phyloP scores from a whole-genome alignment of 2,797 vertebrate species.

The Sebastes glaucus region DNA sequence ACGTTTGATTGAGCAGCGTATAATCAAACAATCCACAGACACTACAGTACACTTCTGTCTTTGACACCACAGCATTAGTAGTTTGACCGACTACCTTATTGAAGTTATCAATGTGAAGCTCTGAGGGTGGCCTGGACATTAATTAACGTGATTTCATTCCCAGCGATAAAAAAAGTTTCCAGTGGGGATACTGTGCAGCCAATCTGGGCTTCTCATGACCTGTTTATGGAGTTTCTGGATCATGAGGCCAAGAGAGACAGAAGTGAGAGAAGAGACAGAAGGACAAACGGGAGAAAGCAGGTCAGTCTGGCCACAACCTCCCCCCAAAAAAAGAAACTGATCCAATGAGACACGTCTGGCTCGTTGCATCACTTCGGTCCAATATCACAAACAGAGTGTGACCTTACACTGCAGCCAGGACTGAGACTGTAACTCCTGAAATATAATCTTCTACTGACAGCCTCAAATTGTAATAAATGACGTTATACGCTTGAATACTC shows the following conservation, averaged over 20 bases:
- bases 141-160: constrained; percentile 39
- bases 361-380: constrained; percentile 25
- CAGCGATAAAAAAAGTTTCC: constrained; percentile 29
- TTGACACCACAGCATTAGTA: neutral
- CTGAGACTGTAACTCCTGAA: constrained; percentile 21
- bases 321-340: constrained; percentile 37
- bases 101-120: constrained; percentile 35
- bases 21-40: neutral
- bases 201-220: constrained; percentile 56
- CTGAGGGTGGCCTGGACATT: constrained; percentile 16
- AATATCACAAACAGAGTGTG: constrained; percentile 18
- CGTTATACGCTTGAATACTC: constrained; percentile 23
- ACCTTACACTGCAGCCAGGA: constrained; percentile 37
- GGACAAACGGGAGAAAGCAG: constrained; percentile 54
- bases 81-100: constrained; percentile 21
- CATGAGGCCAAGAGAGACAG: constrained; percentile 46
- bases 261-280: constrained; percentile 13
- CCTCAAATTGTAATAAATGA: constrained; percentile 52
- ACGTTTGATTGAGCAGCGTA: rapidly evolving
- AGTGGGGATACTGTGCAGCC: constrained; percentile 25
- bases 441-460: constrained; percentile 48
- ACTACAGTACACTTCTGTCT: neutral
- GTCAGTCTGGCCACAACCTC: constrained; percentile 48
- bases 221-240: constrained; percentile 67
- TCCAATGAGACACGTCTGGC: constrained; percentile 30